These are phyloP conservation scores for Myodes glareolus DNA, from an alignment of 2,113 vertebrate genomes.

Conservation along the genomic window DNA sequence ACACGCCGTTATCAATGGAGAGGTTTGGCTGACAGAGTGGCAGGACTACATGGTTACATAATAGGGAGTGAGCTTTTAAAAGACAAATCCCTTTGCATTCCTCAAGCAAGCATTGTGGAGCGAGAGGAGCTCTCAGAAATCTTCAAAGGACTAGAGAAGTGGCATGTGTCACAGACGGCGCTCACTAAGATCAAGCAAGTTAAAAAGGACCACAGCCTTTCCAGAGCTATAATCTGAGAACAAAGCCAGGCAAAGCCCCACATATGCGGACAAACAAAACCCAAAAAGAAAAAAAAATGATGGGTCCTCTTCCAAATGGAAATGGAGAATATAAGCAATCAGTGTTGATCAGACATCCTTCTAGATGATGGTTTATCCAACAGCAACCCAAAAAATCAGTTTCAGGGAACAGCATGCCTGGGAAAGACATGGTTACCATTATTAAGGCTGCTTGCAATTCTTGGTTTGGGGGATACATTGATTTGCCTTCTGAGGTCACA, in stretches of 20 bases:
- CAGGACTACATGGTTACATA: background rate
- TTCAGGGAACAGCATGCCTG: background rate
- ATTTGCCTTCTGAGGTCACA: background rate
- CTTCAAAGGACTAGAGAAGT: background rate
- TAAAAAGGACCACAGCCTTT: background rate
- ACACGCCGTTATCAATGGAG: background rate
- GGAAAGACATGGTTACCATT: background rate
- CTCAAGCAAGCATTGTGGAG: background rate
- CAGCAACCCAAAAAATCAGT: background rate
- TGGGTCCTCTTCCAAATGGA: background rate
- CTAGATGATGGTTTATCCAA: background rate
- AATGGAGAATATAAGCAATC: background rate
- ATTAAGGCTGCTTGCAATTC: background rate
- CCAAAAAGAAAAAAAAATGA: background rate
- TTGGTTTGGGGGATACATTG: background rate
- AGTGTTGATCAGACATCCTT: background rate
- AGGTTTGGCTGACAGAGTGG: background rate
- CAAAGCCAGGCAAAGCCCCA: background rate
- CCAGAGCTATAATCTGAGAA: background rate
- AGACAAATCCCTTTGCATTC: background rate
- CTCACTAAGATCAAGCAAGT: conserved; percentile 2
- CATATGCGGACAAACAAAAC: background rate
- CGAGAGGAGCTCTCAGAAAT: background rate
- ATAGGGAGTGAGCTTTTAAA: background rate
- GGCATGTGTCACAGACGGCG: background rate